Evolutionary conservation across 2,888 invertebrate species (phyloP).

Genomic region (Hirudinaria manillensis): DNA sequence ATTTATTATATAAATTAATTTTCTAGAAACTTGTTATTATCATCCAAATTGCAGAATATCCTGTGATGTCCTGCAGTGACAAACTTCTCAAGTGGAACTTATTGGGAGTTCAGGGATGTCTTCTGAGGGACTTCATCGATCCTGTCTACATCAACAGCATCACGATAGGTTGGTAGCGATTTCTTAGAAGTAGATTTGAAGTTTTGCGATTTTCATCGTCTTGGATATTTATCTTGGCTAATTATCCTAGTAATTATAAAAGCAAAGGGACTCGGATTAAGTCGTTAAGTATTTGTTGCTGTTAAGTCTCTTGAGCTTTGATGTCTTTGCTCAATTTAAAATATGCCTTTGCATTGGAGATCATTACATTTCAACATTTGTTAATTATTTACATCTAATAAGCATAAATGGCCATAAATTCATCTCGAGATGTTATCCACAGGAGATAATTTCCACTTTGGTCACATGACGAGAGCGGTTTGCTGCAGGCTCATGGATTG

Average conservation of each 20-base stretch:
- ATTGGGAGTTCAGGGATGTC: constrained; percentile 49
- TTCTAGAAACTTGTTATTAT: too few relatives aligned
- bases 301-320: too few relatives aligned
- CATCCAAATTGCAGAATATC: too few relatives aligned
- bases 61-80: constrained; percentile 48
- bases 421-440: background rate
- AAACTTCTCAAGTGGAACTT: constrained; percentile 51
- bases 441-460: constrained; percentile 44
- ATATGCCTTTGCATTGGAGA: too few relatives aligned
- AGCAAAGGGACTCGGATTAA: too few relatives aligned
- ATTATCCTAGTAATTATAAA: too few relatives aligned
- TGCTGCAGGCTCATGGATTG: constrained; percentile 48
- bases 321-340: too few relatives aligned
- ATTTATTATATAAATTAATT: too few relatives aligned
- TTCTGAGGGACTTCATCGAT: constrained; percentile 44
- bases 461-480: constrained; percentile 46
- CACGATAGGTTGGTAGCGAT: constrained; percentile 44
- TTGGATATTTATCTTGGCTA: too few relatives aligned
- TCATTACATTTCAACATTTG: too few relatives aligned
- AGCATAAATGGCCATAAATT: background rate
- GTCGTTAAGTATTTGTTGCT: too few relatives aligned
- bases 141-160: constrained; percentile 48
- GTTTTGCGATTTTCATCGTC: background rate
- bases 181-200: background rate
- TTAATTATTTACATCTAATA: too few relatives aligned